Conservation (phyloP, 2,797 vertebrate genomes). For the Gymnoscopelus microlampas region DNA sequence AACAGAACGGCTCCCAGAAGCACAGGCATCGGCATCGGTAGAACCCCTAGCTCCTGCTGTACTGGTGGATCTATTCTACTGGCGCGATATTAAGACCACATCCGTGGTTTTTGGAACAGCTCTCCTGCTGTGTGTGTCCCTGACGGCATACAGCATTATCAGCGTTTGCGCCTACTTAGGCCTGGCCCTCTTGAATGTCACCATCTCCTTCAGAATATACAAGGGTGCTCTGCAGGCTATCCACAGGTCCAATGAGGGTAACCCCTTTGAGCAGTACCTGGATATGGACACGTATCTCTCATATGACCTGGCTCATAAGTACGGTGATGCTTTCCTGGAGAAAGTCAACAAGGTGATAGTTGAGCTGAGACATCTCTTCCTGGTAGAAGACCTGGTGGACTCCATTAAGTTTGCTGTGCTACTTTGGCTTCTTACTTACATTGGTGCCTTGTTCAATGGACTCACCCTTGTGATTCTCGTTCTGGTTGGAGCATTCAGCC, state of each 20-base stretch:
- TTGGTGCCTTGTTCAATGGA: slow-evolving; percentile 97
- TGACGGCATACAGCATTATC: slow-evolving; percentile 96
- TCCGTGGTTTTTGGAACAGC: slow-evolving; percentile 92
- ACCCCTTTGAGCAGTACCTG: slow-evolving; percentile 94
- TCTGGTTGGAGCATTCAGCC: slow-evolving; percentile 92
- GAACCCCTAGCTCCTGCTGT: no score
- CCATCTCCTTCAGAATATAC: slow-evolving; percentile 97
- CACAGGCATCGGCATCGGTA: no score
- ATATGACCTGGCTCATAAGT: slow-evolving; percentile 90
- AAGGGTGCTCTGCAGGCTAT: slow-evolving; percentile 96
- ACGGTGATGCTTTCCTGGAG: slow-evolving; percentile 87
- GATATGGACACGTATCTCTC: slow-evolving; percentile 90
- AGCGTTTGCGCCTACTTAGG: slow-evolving; percentile 93
- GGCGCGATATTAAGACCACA: slow-evolving; percentile 95
- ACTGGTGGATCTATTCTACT: slow-evolving; percentile 95
- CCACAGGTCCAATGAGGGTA: slow-evolving; percentile 96
- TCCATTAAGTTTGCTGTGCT: slow-evolving; percentile 97
- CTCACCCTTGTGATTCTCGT: slow-evolving; percentile 94
- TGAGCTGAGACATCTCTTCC: slow-evolving; percentile 91
- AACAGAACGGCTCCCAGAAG: no score
- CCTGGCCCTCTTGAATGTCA: slow-evolving; percentile 93
- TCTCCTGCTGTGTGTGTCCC: slow-evolving; percentile 92
- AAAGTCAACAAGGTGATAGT: slow-evolving; percentile 85
- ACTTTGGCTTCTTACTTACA: slow-evolving; percentile 98
- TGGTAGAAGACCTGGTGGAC: slow-evolving; percentile 97